A percentile compares a stretch with the other conserved stretches of the same genome.
Evolutionary conservation across 2,797 vertebrate genomes (phyloP).

Genomic region (Rhynchotus rufescens): DNA sequence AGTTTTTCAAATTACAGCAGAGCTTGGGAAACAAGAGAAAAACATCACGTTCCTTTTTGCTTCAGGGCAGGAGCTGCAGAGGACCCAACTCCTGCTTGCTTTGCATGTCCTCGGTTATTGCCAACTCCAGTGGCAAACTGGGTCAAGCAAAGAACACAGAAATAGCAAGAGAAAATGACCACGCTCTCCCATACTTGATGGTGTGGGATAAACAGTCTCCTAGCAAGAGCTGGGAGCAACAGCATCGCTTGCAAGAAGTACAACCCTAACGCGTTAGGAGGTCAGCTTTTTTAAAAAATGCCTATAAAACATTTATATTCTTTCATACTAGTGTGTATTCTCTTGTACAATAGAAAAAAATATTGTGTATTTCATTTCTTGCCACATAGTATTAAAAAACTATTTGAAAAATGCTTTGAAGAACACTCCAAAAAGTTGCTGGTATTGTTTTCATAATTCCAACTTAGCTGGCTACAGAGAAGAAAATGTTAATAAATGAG

Average conservation of each 20-base stretch:
- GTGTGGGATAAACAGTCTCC: background rate
- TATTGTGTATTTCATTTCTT: constrained; percentile 28
- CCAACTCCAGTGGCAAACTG: background rate
- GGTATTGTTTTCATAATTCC: constrained; percentile 56
- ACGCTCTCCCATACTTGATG: background rate
- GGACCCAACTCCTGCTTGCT: background rate
- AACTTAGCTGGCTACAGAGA: constrained; percentile 45
- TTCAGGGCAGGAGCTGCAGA: background rate
- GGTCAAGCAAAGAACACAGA: background rate
- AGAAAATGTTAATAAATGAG: constrained; percentile 46
- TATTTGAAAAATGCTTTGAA: constrained; percentile 71
- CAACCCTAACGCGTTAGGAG: background rate
- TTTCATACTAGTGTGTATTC: constrained; percentile 12
- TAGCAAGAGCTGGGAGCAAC: background rate
- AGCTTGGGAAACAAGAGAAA: background rate
- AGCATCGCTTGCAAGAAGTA: background rate
- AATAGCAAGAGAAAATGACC: background rate
- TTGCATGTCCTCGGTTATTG: fast-evolving
- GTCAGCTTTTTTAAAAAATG: background rate
- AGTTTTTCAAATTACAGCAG: constrained; percentile 13
- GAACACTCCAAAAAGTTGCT: background rate
- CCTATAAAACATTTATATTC: background rate
- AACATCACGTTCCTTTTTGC: background rate
- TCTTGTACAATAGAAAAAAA: constrained; percentile 46
- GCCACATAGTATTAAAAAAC: constrained; percentile 48